Evolutionary conservation across 2,888 invertebrate genomes (phyloP), one percentile per base, ranked within the genome.

Genomic region (Drosophila rubida): DNA sequence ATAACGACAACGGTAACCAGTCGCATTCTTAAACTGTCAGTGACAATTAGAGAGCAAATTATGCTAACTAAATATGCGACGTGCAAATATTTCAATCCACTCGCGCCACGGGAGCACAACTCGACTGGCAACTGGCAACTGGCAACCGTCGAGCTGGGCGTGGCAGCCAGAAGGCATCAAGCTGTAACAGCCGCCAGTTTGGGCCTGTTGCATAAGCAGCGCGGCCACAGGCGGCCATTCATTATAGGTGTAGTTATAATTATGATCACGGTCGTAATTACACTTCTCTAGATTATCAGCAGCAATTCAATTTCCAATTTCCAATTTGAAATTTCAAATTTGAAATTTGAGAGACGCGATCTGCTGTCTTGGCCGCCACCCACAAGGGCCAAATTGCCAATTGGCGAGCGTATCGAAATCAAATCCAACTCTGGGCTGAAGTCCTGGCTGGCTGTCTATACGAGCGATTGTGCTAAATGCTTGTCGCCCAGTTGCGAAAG

Each of bases 21-120:
- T 62, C 66, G 37, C 83, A 88, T 88, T 84, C 87, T 73, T 64
- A 57, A 61, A 60, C 75, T 75, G 78, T 83, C 87, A 73, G 62
- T 75, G 78, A 84, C 78, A 84, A 84, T 87, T 86, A 80, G 66
- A 71, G 76, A 69, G 78, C 85, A 73, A 87, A 84, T 88, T 88
- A 84, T 87, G 87, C 81, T 69, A 88, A 83, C 86, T 78, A 85
- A 82, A 84, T 86, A 77, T 65, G 74, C 69, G 68, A 77, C 66
- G 59, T 69, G 75, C 51, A 58, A 69, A 71, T 55, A 73, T 64
- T 59, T 60, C 39, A 61, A 58, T 45, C 57, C 69, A 48, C 19
- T 48, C 13, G 63, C 51, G 19, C 22, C 50, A 11, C 50, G 23
- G n/a, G n/a, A n/a, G n/a, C n/a, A n/a, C n/a, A n/a, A n/a, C n/a